Conservation (phyloP, 2,113 vertebrate species). For the Balaeniceps rex region DNA sequence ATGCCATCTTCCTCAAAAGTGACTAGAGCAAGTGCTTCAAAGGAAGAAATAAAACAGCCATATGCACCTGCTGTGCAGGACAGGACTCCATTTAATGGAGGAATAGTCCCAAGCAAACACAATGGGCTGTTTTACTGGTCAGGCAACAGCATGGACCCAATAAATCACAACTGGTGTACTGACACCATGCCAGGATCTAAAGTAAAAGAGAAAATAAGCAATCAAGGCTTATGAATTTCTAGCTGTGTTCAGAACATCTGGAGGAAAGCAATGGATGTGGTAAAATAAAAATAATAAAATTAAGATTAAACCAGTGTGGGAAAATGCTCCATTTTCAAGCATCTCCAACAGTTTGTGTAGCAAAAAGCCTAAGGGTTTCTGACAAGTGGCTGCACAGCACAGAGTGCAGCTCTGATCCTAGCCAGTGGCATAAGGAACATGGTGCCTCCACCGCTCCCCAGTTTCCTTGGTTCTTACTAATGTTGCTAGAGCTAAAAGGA, state of each 20-base stretch:
- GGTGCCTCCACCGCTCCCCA: background rate
- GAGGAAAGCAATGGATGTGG: background rate
- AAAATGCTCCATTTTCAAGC: background rate
- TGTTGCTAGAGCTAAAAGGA: background rate
- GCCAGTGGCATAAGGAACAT: background rate
- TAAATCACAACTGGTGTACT: background rate
- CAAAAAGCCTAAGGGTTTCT: background rate
- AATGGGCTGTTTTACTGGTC: background rate
- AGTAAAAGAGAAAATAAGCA: constrained; percentile 12
- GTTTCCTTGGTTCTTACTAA: background rate
- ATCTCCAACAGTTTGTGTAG: background rate
- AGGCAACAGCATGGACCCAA: background rate
- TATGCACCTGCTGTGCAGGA: background rate
- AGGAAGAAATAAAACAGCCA: background rate
- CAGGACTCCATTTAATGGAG: background rate
- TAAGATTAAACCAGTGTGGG: background rate
- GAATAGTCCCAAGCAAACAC: background rate
- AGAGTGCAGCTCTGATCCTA: background rate
- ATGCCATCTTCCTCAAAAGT: background rate
- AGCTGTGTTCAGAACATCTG: background rate
- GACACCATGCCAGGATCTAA: background rate
- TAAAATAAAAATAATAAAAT: background rate
- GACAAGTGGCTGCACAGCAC: background rate
- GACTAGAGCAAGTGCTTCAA: background rate
- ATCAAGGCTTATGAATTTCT: background rate